Percentiles rank a stretch among this genome's conserved stretches.
phyloP scores from a whole-genome alignment of 1,140 invertebrate genomes.

The Aporrectodea caliginosa region DNA sequence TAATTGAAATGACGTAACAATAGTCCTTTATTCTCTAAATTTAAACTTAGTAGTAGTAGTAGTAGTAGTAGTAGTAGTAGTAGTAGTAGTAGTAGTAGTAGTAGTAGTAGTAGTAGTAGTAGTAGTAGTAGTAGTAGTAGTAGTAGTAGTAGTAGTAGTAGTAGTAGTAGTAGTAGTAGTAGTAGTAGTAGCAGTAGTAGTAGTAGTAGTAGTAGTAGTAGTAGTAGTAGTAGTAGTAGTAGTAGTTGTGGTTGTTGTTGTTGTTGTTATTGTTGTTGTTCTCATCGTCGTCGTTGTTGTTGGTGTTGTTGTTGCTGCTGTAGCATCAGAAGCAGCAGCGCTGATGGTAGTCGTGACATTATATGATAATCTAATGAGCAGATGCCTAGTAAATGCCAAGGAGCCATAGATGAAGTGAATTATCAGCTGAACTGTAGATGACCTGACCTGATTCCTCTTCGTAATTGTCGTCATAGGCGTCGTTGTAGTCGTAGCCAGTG shows the following conservation, averaged over 20 bases:
- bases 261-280: neutral
- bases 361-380: no score
- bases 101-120: neutral
- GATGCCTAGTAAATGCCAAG: no score
- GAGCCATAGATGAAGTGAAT: no score
- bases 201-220: constrained; percentile 3
- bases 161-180: neutral
- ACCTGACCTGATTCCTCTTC: constrained; percentile 1
- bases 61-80: neutral
- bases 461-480: neutral
- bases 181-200: neutral
- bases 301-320: neutral
- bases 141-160: constrained; percentile 3
- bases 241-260: neutral
- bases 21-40: no score
- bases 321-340: no score
- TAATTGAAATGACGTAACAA: no score
- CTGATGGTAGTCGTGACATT: no score
- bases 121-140: constrained; percentile 2
- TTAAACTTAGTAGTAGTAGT: neutral
- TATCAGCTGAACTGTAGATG: no score
- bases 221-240: constrained; percentile 2
- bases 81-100: neutral
- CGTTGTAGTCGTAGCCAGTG: neutral
- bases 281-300: neutral